Percentiles rank a stretch among this genome's conserved stretches.
These are phyloP conservation scores for Idaea biselata DNA, from an alignment of 2,888 invertebrate genomes.

Conservation along the genomic window DNA sequence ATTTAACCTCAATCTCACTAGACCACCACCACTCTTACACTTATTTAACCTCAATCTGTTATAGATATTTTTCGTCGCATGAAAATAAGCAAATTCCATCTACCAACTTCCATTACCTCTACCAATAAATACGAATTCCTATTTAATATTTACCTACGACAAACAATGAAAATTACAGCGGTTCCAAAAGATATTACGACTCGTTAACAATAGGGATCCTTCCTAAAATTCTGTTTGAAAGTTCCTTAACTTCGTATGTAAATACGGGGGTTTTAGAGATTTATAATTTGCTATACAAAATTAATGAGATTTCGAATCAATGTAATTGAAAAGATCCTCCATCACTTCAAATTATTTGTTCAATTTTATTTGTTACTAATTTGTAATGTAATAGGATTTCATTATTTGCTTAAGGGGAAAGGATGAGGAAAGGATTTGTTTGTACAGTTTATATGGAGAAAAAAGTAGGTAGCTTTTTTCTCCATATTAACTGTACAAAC, in stretches of 20 bases:
- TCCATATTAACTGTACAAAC: too few species aligned
- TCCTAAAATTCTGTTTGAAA: not conserved
- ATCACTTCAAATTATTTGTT: too few species aligned
- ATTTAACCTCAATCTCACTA: not conserved
- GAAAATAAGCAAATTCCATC: not conserved
- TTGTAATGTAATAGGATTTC: too few species aligned
- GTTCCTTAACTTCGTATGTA: not conserved
- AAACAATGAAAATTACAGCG: constrained; percentile 1
- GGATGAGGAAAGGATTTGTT: too few species aligned
- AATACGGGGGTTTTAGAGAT: not conserved
- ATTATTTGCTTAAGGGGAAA: too few species aligned
- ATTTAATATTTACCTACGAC: not conserved
- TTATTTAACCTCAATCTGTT: not conserved
- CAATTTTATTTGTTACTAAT: too few species aligned
- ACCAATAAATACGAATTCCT: not conserved
- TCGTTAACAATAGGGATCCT: not conserved
- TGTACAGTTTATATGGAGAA: too few species aligned
- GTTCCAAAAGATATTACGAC: not conserved
- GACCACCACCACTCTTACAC: too few species aligned
- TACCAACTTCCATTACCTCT: not conserved
- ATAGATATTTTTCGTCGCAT: not conserved
- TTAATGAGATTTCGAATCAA: too few species aligned
- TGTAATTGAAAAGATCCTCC: too few species aligned
- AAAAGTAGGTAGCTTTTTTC: too few species aligned
- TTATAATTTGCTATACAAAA: not conserved